phyloP scores from a whole-genome alignment of 2,797 vertebrate genomes.

The Cirrhinus molitorella region DNA sequence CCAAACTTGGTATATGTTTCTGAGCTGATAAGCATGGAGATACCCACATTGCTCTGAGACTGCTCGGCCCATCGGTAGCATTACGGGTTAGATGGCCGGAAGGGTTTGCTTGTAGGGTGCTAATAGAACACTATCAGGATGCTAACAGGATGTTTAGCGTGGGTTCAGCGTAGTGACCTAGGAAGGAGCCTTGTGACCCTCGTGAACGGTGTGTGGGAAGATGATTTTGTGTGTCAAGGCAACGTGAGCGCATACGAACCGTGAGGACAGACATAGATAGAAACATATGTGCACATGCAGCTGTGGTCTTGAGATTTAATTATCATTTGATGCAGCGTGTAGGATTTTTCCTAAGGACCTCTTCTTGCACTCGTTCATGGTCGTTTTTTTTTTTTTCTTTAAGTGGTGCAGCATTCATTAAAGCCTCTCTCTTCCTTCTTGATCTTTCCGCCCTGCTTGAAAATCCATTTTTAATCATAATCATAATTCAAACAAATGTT shows the following conservation, averaged over 20 bases:
- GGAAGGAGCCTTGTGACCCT: conserved; percentile 20
- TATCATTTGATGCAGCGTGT: conserved; percentile 7
- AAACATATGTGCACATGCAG: conserved; percentile 15
- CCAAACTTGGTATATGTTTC: background rate
- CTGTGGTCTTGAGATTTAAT: conserved; percentile 38
- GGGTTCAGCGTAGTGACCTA: conserved; percentile 32
- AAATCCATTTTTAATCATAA: background rate
- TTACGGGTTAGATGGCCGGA: conserved; percentile 28
- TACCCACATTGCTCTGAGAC: conserved; percentile 50
- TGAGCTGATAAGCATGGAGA: background rate
- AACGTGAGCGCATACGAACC: conserved; percentile 1
- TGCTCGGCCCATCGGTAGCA: conserved; percentile 7
- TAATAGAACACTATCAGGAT: conserved; percentile 46
- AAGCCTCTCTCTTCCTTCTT: background rate
- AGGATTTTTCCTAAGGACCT: background rate
- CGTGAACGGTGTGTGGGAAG: conserved; percentile 37
- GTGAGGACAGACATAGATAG: background rate
- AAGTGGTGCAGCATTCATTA: background rate
- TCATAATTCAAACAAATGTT: too few relatives aligned
- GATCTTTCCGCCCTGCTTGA: background rate
- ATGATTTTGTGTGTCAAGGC: conserved; percentile 19
- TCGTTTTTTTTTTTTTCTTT: background rate
- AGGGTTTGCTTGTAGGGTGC: conserved; percentile 39
- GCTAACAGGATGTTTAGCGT: conserved; percentile 47
- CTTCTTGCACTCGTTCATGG: conserved; percentile 6